A percentile compares a stretch with the other conserved stretches of the same genome.
phyloP scores from a whole-genome alignment of 2,113 vertebrate genomes.

The Synchiropus splendidus region DNA sequence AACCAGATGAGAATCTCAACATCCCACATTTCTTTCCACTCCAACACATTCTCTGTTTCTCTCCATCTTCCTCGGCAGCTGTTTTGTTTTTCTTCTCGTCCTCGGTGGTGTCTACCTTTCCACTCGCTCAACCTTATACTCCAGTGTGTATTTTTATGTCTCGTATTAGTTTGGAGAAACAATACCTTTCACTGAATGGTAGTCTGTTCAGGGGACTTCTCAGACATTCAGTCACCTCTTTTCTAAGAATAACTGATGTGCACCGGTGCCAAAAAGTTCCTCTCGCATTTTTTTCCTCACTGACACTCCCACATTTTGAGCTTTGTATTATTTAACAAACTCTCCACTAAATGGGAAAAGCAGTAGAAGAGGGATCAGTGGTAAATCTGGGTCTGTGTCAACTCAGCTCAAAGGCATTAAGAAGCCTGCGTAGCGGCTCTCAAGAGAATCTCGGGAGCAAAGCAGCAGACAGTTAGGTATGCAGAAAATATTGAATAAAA shows the following conservation, averaged over 20 bases:
- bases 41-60: conserved; percentile 10
- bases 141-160: conserved; percentile 56
- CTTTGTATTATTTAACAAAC: conserved; percentile 37
- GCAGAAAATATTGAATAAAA: conserved; percentile 36
- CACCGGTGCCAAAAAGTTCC: conserved; percentile 41
- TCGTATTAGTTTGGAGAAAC: conserved; percentile 50
- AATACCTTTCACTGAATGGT: conserved; percentile 52
- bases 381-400: conserved; percentile 55
- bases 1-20: conserved; percentile 45
- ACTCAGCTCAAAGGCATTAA: conserved; percentile 51
- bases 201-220: conserved; percentile 55
- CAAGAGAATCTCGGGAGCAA: conserved; percentile 37
- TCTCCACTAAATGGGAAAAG: conserved; percentile 63
- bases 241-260: conserved; percentile 59
- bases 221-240: conserved; percentile 70
- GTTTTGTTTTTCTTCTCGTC: conserved; percentile 35
- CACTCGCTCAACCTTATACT: conserved; percentile 41
- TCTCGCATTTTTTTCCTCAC: conserved; percentile 35
- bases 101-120: conserved; percentile 55
- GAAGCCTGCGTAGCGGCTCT: conserved; percentile 38
- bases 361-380: conserved; percentile 46
- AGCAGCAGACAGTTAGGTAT: conserved; percentile 45
- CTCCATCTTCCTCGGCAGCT: conserved; percentile 21
- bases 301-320: conserved; percentile 36
- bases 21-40: conserved; percentile 38